Evolutionary conservation across 2,888 invertebrate species (phyloP), one percentile per base, ranked within the genome.

Genomic region (Brenthis hecate): DNA sequence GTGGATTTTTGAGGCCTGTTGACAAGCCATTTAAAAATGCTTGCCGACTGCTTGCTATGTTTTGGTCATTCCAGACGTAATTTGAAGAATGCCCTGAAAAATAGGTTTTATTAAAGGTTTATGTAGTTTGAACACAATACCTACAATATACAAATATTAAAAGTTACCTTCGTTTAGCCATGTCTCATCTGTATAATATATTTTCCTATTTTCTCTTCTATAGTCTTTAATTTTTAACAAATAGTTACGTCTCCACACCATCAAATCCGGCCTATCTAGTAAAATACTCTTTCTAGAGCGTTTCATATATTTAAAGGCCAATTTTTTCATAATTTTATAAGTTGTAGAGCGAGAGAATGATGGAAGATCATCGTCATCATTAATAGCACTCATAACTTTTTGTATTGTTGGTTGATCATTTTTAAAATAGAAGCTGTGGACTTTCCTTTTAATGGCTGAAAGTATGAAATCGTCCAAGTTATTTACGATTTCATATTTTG

Each of bases 1-100:
- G 66, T 43, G 72, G 71, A 56, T 68, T 71, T 68, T 74, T 74
- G 8, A 72, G 69, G 1, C 66, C 71, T 13, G 68, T 74, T 8
- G 68, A 66, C 14, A 72, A 56, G 3, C 72, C 72, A 53, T 65
- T 72, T 64, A 71, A 68, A 68, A 71, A 73, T 11, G 72, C 74
- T 23, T 74, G 70, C 50, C 72, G 55, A 43, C 65, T 66, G 23
- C 54, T 64, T 60, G 67, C 16, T 23, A 72, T 69, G n/a, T 70
- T 54, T 13, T 55, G 23, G 48, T 72, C 68, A 47, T 63, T 54
- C 70, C 68, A 74, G 13, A 68, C 50, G 23, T 72, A 68, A 23
- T 66, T 60, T 13, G 28, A 53, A n/a, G 54, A 60, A 16, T 66
- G 66, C 6, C 50, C 50, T 56, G 8, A 53, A 47, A 66, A 23